Conservation (phyloP, 2,113 vertebrate genomes). For the Myiozetetes cayanensis region DNA sequence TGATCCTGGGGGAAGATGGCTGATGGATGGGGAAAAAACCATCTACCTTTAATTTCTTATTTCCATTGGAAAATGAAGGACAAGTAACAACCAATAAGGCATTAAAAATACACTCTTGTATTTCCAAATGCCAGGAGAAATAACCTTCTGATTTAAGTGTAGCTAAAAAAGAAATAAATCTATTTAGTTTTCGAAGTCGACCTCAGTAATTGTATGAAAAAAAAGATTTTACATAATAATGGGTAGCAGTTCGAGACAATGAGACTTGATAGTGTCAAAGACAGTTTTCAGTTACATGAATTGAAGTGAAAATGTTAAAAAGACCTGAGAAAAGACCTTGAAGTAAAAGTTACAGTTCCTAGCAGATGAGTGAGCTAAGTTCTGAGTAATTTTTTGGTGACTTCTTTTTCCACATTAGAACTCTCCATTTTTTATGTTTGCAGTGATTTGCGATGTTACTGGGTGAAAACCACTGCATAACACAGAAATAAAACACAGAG, state of each 20-base stretch:
- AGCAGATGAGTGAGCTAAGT: background rate
- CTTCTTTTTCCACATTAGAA: background rate
- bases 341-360: background rate
- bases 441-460: background rate
- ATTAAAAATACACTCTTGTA: background rate
- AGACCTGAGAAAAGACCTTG: background rate
- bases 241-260: background rate
- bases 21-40: background rate
- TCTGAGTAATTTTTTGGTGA: background rate
- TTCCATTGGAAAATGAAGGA: background rate
- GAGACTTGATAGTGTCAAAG: background rate
- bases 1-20: background rate
- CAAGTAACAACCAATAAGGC: background rate
- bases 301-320: background rate
- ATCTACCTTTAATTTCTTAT: background rate
- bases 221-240: background rate
- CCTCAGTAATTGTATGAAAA: background rate
- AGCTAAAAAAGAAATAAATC: background rate
- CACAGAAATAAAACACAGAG: background rate
- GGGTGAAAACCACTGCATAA: background rate
- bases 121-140: background rate
- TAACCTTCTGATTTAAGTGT: background rate
- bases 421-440: background rate
- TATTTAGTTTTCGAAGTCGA: background rate
- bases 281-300: background rate